Percentiles rank a stretch among this genome's conserved stretches.
Conservation (phyloP, 1,140 invertebrate genomes). For the Neelides sp. region DNA sequence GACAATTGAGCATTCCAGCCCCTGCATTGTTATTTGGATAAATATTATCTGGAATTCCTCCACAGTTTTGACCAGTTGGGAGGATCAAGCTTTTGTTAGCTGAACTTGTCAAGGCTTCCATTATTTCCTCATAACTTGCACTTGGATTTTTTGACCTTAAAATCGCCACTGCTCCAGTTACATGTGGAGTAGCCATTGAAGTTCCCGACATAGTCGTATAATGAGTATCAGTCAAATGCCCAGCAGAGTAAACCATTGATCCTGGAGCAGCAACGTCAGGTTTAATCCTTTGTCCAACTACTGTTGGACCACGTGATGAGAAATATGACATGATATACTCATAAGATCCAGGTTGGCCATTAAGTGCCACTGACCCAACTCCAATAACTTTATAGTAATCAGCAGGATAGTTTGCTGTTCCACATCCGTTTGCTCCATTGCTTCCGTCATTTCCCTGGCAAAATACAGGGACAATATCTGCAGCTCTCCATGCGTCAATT, state of each 20-base stretch:
- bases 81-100: no score
- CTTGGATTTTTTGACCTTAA: no score
- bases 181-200: slow-evolving; percentile 19
- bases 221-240: not conserved
- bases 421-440: not conserved
- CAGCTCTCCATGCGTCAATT: slow-evolving; percentile 7
- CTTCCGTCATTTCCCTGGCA: not conserved
- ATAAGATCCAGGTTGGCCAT: not conserved
- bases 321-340: not conserved
- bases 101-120: no score
- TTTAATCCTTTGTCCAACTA: not conserved
- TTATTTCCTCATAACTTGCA: no score
- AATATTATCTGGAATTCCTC: no score
- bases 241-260: slow-evolving; percentile 1
- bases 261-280: slow-evolving; percentile 21
- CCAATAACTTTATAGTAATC: not conserved
- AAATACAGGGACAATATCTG: slow-evolving; percentile 15
- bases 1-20: no score
- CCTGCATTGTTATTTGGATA: no score
- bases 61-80: no score
- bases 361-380: no score
- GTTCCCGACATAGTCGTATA: slow-evolving; percentile 11
- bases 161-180: slow-evolving; percentile 12
- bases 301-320: slow-evolving; percentile 12
- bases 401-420: not conserved